A percentile compares a stretch with the other conserved stretches of the same genome.
phyloP scores from a whole-genome alignment of 2,113 vertebrate genomes.

The Garra rufa region DNA sequence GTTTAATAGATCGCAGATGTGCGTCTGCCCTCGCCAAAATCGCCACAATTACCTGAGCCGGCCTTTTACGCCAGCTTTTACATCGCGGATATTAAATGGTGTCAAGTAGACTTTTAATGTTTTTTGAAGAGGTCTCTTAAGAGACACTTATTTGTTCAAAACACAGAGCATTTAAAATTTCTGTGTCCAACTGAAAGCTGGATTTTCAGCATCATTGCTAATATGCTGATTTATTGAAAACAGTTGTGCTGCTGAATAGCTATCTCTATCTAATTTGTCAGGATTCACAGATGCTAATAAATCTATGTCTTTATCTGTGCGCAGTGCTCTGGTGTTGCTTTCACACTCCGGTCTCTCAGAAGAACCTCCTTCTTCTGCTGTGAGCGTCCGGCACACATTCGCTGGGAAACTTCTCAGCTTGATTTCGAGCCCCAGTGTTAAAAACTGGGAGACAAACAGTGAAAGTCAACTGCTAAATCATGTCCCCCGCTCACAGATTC shows the following conservation, averaged over 20 bases:
- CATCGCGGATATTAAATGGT: background rate
- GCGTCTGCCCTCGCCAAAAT: conserved; percentile 19
- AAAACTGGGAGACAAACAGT: conserved; percentile 84
- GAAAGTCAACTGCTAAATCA: conserved; percentile 82
- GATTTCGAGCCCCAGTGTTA: conserved; percentile 79
- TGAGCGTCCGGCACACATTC: conserved; percentile 61
- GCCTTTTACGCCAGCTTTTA: background rate
- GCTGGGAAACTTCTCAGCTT: conserved; percentile 92
- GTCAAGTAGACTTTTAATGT: background rate
- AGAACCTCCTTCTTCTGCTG: conserved; percentile 43
- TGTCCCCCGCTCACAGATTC: conserved; percentile 74
- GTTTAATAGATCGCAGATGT: conserved; percentile 83
- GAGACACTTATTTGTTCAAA: background rate
- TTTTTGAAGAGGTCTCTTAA: background rate
- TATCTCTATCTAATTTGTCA: too few species aligned
- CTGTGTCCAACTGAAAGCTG: too few species aligned
- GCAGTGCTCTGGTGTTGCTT: too few species aligned
- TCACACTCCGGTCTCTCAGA: conserved; percentile 62
- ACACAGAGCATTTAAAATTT: background rate
- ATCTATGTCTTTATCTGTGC: too few species aligned
- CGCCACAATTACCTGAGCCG: background rate
- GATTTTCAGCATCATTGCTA: too few species aligned
- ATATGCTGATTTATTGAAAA: too few species aligned
- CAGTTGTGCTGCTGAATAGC: too few species aligned
- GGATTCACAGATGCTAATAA: too few species aligned